Conservation (phyloP, 1,140 invertebrate species). For the Heliconius congener region DNA sequence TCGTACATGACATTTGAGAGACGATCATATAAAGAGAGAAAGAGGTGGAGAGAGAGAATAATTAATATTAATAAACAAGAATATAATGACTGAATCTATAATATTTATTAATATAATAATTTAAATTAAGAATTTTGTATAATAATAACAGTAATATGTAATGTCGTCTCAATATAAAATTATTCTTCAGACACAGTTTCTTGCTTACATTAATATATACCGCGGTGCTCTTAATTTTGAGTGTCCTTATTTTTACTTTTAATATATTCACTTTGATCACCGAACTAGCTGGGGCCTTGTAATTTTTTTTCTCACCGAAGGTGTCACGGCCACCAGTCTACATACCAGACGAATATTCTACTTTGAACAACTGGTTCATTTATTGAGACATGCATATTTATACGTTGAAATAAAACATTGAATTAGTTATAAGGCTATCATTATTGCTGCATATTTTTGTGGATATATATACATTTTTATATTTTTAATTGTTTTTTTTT, state of each 20-base stretch:
- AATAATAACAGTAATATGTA: neutral
- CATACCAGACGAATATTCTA: slow-evolving; percentile 27
- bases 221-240: slow-evolving; percentile 20
- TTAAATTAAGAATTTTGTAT: neutral
- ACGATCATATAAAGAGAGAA: neutral
- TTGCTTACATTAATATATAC: neutral
- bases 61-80: neutral
- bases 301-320: slow-evolving; percentile 27
- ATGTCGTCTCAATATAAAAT: neutral
- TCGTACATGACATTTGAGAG: neutral
- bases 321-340: slow-evolving; percentile 35
- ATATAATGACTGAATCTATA: neutral
- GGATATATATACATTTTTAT: neutral
- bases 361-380: slow-evolving; percentile 28
- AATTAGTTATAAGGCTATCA: neutral
- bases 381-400: neutral
- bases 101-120: neutral
- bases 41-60: neutral
- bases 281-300: slow-evolving; percentile 25
- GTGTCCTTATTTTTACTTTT: slow-evolving; percentile 28
- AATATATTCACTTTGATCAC: slow-evolving; percentile 28
- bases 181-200: slow-evolving; percentile 3
- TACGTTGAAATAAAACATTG: neutral
- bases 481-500: neutral
- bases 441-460: neutral